Conservation (phyloP, 2,888 invertebrate species). For the Ligdia adustata region DNA sequence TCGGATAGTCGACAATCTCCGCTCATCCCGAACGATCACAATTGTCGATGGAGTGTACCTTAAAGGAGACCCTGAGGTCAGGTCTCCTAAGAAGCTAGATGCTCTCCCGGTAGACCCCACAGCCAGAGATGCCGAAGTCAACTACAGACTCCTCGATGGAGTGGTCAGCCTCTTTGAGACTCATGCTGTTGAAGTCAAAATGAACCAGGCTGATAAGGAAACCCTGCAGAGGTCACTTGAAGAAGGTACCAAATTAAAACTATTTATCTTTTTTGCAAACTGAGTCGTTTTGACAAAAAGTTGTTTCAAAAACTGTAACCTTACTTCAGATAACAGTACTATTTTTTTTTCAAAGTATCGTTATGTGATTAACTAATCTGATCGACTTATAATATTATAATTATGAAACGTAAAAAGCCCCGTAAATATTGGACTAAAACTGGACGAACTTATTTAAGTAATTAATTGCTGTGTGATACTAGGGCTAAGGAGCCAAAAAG, state of each 20-base stretch:
- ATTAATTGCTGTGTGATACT: no score
- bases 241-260: constrained; percentile 87
- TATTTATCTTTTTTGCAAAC: no score
- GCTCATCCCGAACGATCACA: constrained; percentile 74
- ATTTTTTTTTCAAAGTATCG: no score
- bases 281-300: no score
- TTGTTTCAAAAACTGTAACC: no score
- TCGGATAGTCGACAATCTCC: constrained; percentile 86
- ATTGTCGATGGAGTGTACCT: constrained; percentile 86
- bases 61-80: constrained; percentile 78
- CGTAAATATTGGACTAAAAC: no score
- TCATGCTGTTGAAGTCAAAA: constrained; percentile 91
- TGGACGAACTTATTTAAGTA: no score
- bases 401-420: no score
- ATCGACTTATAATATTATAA: no score
- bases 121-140: constrained; percentile 88
- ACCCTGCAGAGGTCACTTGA: constrained; percentile 91
- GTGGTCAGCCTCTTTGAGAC: constrained; percentile 90
- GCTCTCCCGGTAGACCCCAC: constrained; percentile 88
- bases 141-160: constrained; percentile 89
- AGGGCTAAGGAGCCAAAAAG: no score
- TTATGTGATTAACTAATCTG: no score
- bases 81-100: constrained; percentile 84
- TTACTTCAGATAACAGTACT: no score
- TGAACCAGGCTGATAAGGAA: constrained; percentile 89